Evolutionary conservation across 2,797 vertebrate species (phyloP).

Genomic region (Clarias platycephalus): DNA sequence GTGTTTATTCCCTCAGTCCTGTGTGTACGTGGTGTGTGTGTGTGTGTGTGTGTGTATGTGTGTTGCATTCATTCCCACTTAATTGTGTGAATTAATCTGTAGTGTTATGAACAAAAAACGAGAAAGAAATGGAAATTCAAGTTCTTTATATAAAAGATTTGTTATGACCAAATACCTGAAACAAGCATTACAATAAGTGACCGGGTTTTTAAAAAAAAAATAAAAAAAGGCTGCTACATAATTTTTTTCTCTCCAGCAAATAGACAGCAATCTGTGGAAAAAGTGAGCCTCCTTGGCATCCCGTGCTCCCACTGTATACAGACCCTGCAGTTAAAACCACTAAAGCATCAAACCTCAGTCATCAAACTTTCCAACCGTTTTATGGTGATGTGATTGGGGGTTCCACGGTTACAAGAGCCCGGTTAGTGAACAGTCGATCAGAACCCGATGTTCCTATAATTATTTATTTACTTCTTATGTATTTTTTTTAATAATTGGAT

Average conservation of each 20-base stretch:
- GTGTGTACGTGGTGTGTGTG: constrained; percentile 32
- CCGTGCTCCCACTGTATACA: background rate
- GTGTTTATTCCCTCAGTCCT: constrained; percentile 33
- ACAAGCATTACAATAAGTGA: background rate
- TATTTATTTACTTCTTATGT: background rate
- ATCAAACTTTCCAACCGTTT: constrained; percentile 20
- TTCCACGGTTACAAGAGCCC: background rate
- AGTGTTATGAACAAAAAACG: background rate
- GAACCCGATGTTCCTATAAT: background rate
- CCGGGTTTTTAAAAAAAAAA: background rate
- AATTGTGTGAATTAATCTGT: background rate
- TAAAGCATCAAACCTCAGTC: constrained; percentile 25
- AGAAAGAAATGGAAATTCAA: background rate
- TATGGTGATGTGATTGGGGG: constrained; percentile 4
- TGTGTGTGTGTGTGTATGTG: constrained; percentile 14
- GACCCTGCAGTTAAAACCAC: background rate
- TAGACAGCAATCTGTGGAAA: constrained; percentile 9
- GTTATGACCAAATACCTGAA: background rate
- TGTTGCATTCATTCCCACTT: constrained; percentile 21
- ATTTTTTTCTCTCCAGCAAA: background rate
- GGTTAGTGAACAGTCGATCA: background rate
- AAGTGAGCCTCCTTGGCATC: background rate
- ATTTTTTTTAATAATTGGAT: background rate
- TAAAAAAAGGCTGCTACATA: background rate
- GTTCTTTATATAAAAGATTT: background rate